Conservation (phyloP, 2,113 vertebrate species). For the Scopus umbretta region DNA sequence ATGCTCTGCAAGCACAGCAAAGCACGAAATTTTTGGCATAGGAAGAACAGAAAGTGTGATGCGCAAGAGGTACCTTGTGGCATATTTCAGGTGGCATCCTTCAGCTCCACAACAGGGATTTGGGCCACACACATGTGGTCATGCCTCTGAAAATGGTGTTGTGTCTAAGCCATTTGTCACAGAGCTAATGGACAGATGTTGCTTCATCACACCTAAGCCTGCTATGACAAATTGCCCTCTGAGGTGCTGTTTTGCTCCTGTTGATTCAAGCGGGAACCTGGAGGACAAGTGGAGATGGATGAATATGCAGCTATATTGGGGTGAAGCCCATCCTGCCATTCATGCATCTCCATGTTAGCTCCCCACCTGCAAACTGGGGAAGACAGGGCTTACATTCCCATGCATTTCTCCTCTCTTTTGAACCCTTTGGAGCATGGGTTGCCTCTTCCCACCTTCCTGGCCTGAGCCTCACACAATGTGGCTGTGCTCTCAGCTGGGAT, state of each 20-base stretch:
- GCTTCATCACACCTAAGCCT: neutral
- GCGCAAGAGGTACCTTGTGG: neutral
- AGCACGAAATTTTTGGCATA: neutral
- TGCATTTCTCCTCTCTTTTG: neutral
- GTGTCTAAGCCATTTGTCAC: neutral
- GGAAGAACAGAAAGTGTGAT: neutral
- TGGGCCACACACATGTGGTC: neutral
- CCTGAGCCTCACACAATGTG: rapidly evolving
- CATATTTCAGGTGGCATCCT: neutral
- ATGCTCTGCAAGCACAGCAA: neutral
- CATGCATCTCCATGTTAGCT: neutral
- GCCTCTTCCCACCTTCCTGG: neutral
- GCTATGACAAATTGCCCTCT: neutral
- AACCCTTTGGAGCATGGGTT: neutral
- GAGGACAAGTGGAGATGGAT: neutral
- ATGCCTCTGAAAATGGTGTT: neutral
- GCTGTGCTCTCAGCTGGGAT: neutral
- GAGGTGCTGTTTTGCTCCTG: neutral
- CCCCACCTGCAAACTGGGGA: neutral
- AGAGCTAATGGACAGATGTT: neutral
- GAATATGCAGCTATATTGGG: neutral
- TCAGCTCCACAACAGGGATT: neutral
- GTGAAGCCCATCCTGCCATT: neutral
- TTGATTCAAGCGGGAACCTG: neutral
- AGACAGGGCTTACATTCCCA: neutral